A percentile compares a stretch with the other conserved stretches of the same genome.
Evolutionary conservation across 2,888 invertebrate genomes (phyloP).

Genomic region (Nemurella pictetii): DNA sequence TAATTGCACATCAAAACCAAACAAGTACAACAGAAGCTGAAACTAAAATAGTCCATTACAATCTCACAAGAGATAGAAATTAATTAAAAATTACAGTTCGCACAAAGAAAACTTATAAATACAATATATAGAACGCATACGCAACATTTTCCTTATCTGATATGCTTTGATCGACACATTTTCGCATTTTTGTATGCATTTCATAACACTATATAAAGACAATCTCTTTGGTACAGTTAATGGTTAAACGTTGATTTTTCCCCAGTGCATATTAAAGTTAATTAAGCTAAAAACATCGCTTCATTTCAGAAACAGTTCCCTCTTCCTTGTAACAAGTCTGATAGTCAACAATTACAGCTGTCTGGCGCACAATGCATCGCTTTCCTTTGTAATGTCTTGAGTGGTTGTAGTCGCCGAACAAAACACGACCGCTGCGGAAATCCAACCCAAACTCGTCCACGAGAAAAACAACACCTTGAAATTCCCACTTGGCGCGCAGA

Average conservation of each 20-base stretch:
- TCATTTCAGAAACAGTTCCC: neutral
- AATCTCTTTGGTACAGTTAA: neutral
- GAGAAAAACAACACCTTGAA: neutral
- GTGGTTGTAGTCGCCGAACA: neutral
- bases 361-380: neutral
- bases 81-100: neutral
- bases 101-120: neutral
- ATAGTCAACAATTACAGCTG: neutral
- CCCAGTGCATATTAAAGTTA: constrained; percentile 1
- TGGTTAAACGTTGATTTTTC: constrained; percentile 18
- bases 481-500: neutral
- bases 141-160: neutral
- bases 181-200: neutral
- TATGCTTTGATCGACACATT: neutral
- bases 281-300: neutral
- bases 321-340: neutral
- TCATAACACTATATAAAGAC: neutral
- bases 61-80: neutral
- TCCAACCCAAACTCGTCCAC: no score
- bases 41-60: neutral
- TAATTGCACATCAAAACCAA: neutral
- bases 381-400: neutral
- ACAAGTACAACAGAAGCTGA: neutral
- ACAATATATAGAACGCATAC: neutral
- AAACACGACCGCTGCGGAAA: no score